Base-by-base conservation (phyloP, 2,888 invertebrate genomes). In the Brachycybe producta region DNA sequence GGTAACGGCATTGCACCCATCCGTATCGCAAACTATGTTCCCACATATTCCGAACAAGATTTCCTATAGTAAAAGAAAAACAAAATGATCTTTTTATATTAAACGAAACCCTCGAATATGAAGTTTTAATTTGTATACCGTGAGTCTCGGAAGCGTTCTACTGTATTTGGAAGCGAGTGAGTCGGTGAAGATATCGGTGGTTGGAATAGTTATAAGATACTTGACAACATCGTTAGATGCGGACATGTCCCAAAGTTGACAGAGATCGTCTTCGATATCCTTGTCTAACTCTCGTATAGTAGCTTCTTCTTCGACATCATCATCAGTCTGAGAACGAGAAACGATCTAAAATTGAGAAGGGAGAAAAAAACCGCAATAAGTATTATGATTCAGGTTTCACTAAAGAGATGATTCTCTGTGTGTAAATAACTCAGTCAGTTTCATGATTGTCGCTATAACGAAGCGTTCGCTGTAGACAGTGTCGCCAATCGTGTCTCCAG, bases 181-280 rank as follows among this genome's bases (percentile, higher is more conserved):
- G n/a, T n/a, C n/a, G n/a, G n/a, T n/a, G n/a, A n/a, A n/a, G n/a
- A n/a, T n/a, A n/a, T n/a, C n/a, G n/a, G n/a, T n/a, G n/a, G n/a
- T n/a, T n/a, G n/a, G n/a, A n/a, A n/a, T n/a, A n/a, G n/a, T n/a
- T n/a, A n/a, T n/a, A n/a, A n/a, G n/a, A n/a, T n/a, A n/a, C n/a
- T n/a, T n/a, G n/a, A n/a, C n/a, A n/a, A n/a, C n/a, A n/a, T n/a
- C n/a, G n/a, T n/a, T n/a, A n/a, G n/a, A n/a, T n/a, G 79, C 73
- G 0, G 85, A 81, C 84, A 85, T 86, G 58, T 87, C 85, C 87
- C 87, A 87, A 0, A 87, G 64, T 5, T 77, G 76, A 61, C 84
- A 83, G 32, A 86, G 69, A 60, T 84, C 80, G 23, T 75, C 75
- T 68, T 86, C 85, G 42, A 84, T 69, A 1, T 59, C 59, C 3